Percentiles rank a stretch among this genome's conserved stretches.
Evolutionary conservation across 2,888 invertebrate genomes (phyloP).

Genomic region (Drosophila quinaria): DNA sequence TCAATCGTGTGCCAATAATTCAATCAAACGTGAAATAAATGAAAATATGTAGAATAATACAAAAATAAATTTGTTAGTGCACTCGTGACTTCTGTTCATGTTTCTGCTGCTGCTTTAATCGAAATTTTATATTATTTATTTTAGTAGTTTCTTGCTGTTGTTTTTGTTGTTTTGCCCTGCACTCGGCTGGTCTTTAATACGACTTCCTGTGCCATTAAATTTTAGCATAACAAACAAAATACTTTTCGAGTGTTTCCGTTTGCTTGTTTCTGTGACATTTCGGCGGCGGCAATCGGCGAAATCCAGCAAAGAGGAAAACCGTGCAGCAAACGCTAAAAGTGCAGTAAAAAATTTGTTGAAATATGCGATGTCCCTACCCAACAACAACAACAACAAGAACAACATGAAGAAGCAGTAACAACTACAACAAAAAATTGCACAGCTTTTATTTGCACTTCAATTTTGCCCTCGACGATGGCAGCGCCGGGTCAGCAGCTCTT

Average conservation of each 20-base stretch:
- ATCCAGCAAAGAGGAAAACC: constrained; percentile 27
- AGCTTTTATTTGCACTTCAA: constrained; percentile 79
- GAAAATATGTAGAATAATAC: constrained; percentile 62
- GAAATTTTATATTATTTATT: constrained; percentile 26
- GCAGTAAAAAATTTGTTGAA: constrained; percentile 82
- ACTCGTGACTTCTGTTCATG: neutral
- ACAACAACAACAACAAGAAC: constrained; percentile 34
- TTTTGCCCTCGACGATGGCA: constrained; percentile 64
- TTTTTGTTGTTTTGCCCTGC: constrained; percentile 18
- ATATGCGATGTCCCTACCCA: constrained; percentile 63
- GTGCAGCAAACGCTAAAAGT: constrained; percentile 64
- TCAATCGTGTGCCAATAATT: constrained; percentile 63
- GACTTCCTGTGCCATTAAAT: constrained; percentile 79
- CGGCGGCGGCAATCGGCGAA: constrained; percentile 43
- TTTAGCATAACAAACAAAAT: constrained; percentile 82
- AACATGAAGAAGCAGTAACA: constrained; percentile 10
- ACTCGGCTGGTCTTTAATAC: constrained; percentile 65
- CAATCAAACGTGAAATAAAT: constrained; percentile 76
- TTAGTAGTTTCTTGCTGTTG: constrained; percentile 11
- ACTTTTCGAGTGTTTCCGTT: constrained; percentile 79
- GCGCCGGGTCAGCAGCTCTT: constrained; percentile 57
- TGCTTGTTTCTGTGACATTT: constrained; percentile 79
- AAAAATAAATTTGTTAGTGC: constrained; percentile 43
- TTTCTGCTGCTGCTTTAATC: constrained; percentile 18
- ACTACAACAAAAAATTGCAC: constrained; percentile 61